Evolutionary conservation across 2,888 invertebrate species (phyloP).

Genomic region (Ophion ellenae): DNA sequence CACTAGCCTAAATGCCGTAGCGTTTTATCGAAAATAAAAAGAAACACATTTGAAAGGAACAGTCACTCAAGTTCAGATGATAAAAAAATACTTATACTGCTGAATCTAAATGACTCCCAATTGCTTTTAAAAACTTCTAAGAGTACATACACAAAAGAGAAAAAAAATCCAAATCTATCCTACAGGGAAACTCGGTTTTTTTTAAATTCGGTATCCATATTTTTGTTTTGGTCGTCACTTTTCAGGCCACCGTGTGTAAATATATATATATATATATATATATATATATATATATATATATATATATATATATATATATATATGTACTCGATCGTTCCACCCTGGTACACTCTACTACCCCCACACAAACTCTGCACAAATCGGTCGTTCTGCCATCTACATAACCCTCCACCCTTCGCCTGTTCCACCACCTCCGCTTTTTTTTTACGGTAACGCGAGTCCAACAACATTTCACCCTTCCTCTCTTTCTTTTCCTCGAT

Average conservation of each 20-base stretch:
- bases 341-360: constrained; percentile 5
- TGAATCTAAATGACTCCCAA: neutral
- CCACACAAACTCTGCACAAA: constrained; percentile 23
- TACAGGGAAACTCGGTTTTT: neutral
- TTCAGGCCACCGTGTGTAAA: neutral
- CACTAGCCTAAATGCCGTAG: neutral
- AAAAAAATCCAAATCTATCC: neutral
- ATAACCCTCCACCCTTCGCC: neutral
- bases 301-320: neutral
- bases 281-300: neutral
- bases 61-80: neutral
- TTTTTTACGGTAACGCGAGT: constrained; percentile 52
- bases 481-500: constrained; percentile 43
- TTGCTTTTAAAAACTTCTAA: neutral
- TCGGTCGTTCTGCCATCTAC: constrained; percentile 13
- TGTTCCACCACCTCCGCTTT: constrained; percentile 7
- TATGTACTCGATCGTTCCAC: neutral
- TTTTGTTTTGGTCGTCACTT: too few relatives aligned
- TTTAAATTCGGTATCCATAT: too few relatives aligned
- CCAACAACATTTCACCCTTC: constrained; percentile 6
- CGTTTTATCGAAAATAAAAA: too few relatives aligned
- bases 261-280: neutral
- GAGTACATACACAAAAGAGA: neutral
- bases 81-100: neutral
- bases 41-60: neutral